Evolutionary conservation across 2,113 vertebrate species (phyloP).

Genomic region (Nicator chloris): DNA sequence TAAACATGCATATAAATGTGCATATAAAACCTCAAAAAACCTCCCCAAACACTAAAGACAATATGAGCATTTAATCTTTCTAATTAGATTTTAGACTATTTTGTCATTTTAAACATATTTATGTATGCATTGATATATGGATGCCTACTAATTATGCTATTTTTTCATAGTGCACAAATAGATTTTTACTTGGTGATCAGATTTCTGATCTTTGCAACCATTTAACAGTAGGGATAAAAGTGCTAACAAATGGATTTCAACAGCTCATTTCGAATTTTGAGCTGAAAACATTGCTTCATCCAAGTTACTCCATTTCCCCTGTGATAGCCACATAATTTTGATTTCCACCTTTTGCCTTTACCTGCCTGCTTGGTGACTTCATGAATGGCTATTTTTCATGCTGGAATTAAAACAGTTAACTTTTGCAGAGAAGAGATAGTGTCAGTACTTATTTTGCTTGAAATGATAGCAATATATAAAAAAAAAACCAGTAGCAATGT

Average conservation of each 20-base stretch:
- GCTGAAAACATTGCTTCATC: not conserved
- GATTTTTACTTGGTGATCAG: not conserved
- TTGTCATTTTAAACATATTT: not conserved
- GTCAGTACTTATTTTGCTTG: not conserved
- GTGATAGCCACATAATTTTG: not conserved
- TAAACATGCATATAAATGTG: not conserved
- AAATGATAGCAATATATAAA: not conserved
- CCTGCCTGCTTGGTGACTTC: not conserved
- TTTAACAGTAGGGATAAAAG: not conserved
- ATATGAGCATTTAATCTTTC: not conserved
- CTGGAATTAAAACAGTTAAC: not conserved
- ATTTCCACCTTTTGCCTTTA: not conserved
- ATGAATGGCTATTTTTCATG: not conserved
- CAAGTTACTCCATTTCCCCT: not conserved
- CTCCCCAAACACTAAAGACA: not conserved
- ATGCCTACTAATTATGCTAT: not conserved
- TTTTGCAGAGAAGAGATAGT: not conserved
- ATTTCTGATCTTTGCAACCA: not conserved
- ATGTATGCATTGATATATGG: not conserved
- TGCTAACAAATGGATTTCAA: not conserved
- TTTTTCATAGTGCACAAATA: not conserved
- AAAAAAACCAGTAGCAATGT: not conserved
- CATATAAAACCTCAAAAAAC: not conserved
- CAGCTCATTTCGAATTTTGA: not conserved
- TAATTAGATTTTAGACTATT: not conserved